Conservation (phyloP, 2,888 invertebrate species). For the Amiota communis region DNA sequence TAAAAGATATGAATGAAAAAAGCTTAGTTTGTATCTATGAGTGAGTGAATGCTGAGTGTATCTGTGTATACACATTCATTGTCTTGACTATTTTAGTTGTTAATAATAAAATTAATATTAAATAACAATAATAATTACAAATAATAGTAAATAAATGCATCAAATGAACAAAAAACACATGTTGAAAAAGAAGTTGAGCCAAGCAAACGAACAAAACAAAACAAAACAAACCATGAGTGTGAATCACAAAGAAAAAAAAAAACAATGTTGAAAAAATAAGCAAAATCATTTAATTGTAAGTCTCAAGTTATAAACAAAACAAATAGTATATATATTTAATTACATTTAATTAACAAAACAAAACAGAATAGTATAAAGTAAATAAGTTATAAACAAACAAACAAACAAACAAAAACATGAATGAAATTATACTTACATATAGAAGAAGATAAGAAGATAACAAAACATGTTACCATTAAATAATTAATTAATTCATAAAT, state of each 20-base stretch:
- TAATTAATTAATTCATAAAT: constrained; percentile 43
- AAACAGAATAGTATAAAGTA: constrained; percentile 32
- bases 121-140: too few relatives aligned
- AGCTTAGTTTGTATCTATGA: not conserved
- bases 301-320: not conserved
- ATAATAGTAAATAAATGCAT: too few relatives aligned
- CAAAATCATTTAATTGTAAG: constrained; percentile 21
- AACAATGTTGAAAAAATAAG: not conserved
- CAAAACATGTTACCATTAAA: too few relatives aligned
- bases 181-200: too few relatives aligned
- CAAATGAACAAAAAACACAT: too few relatives aligned
- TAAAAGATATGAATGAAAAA: constrained; percentile 1
- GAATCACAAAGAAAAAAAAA: too few relatives aligned
- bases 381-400: constrained; percentile 38
- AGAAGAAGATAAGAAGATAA: not conserved
- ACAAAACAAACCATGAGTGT: too few relatives aligned
- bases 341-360: constrained; percentile 43
- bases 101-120: too few relatives aligned
- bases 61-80: too few relatives aligned
- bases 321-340: constrained; percentile 25
- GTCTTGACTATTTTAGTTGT: too few relatives aligned
- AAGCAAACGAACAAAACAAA: too few relatives aligned
- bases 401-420: constrained; percentile 20
- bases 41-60: not conserved
- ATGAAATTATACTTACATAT: constrained; percentile 3